phyloP scores from a whole-genome alignment of 2,888 invertebrate species.

The Philonicus albiceps region DNA sequence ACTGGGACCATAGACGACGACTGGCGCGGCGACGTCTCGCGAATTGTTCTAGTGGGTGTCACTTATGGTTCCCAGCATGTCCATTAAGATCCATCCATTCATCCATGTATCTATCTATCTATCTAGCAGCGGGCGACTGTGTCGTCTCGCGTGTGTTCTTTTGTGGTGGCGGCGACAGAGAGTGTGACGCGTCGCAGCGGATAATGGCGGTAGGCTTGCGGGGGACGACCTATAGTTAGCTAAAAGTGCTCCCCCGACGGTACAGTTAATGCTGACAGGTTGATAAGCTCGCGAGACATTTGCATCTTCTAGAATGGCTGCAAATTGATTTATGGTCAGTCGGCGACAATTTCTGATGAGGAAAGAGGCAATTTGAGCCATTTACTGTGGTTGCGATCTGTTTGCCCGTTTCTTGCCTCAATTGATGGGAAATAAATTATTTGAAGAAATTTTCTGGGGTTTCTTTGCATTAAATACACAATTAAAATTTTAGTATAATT shows the following conservation, averaged over 20 bases:
- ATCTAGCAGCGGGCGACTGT: background rate
- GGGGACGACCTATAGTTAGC: background rate
- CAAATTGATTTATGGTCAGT: slow-evolving; percentile 40
- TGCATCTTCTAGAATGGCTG: slow-evolving; percentile 37
- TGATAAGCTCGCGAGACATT: slow-evolving; percentile 35
- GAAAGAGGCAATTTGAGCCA: slow-evolving; percentile 23
- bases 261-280: slow-evolving; percentile 30
- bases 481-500: no score
- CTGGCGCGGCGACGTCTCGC: slow-evolving; percentile 3
- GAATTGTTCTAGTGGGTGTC: slow-evolving; percentile 25
- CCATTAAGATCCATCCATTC: background rate
- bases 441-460: background rate
- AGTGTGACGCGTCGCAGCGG: background rate
- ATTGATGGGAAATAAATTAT: slow-evolving; percentile 34
- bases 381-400: slow-evolving; percentile 12
- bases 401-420: background rate
- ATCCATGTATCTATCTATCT: background rate
- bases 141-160: background rate
- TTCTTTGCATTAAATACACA: background rate
- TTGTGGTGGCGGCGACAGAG: background rate
- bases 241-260: slow-evolving; percentile 5
- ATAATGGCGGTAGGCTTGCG: background rate
- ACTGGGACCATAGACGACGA: background rate
- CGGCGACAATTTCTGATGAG: slow-evolving; percentile 35
- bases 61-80: slow-evolving; percentile 9